Evolutionary conservation across 2,888 invertebrate genomes (phyloP), one percentile per base, ranked within the genome.

Genomic region (Proisotoma minuta): DNA sequence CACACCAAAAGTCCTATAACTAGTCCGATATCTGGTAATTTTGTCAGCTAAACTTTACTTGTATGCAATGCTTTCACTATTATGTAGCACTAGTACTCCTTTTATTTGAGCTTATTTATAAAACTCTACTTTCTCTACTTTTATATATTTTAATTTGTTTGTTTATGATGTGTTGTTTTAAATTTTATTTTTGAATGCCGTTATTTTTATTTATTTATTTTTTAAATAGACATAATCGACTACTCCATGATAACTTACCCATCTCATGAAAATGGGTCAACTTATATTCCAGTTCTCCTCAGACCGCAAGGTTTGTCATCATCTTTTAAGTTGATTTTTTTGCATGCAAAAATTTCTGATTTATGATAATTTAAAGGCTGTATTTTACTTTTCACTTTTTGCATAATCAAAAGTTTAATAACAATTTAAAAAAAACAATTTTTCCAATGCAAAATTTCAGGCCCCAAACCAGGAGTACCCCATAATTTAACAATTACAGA

Each of bases 381-480:
- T 23, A 52, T 28, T 28, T 29, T 47, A 26, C 22, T 50, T 22
- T n/a, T n/a, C n/a, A n/a, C n/a, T n/a, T n/a, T n/a, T n/a, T n/a
- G n/a, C n/a, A n/a, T n/a, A n/a, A n/a, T n/a, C n/a, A n/a, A n/a
- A n/a, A n/a, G n/a, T n/a, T n/a, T n/a, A n/a, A n/a, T n/a, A n/a
- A n/a, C n/a, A n/a, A n/a, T n/a, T n/a, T n/a, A n/a, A n/a, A n/a
- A n/a, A n/a, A 23, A 27, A 26, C 20, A 24, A 29, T 39, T 2
- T 23, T 50, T 39, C 57, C 10, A n/a, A 18, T 26, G 18, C 29
- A 52, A 40, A 50, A 40, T 24, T 39, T 29, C 77, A 94, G 95
- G 94, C 79, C 93, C 94, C 63, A 89, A 89, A 79, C 94, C 97
- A 57, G 89, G 91, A 75, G 87, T 89, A 53, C 95, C 96, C 28